phyloP scores from a whole-genome alignment of 2,113 vertebrate genomes.

The Neolamprologus brichardi region DNA sequence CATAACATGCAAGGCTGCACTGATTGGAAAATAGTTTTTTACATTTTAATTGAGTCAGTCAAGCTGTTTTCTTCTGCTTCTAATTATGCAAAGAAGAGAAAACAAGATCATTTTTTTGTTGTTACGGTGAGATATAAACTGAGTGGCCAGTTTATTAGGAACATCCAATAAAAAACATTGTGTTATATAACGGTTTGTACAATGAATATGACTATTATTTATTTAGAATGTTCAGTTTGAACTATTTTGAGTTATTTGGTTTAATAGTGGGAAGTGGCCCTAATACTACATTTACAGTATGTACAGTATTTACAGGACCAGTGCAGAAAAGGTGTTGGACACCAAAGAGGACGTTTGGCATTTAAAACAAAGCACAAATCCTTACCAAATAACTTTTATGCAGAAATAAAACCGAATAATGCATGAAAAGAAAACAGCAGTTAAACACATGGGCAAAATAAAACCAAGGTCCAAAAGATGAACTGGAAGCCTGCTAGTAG shows the following conservation, averaged over 20 bases:
- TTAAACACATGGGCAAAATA: background rate
- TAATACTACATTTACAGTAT: background rate
- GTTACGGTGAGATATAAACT: background rate
- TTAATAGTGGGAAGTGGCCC: background rate
- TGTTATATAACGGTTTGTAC: background rate
- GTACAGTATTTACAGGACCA: background rate
- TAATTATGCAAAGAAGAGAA: background rate
- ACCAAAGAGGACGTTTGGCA: background rate
- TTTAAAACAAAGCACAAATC: background rate
- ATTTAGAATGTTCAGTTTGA: background rate
- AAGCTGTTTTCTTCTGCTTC: background rate
- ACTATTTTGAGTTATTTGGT: background rate
- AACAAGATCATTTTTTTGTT: background rate
- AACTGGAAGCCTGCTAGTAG: background rate
- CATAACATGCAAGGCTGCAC: background rate
- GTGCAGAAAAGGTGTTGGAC: background rate
- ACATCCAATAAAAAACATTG: no score
- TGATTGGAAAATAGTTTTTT: background rate
- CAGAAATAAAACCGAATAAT: background rate
- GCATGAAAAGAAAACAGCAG: background rate
- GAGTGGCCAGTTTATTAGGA: background rate
- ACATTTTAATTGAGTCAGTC: background rate
- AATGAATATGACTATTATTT: background rate
- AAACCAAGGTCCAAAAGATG: background rate
- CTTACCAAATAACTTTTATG: background rate